A percentile compares a stretch with the other conserved stretches of the same genome.
Evolutionary conservation across 1,140 invertebrate genomes (phyloP).

Genomic region (Uloborus diversus): DNA sequence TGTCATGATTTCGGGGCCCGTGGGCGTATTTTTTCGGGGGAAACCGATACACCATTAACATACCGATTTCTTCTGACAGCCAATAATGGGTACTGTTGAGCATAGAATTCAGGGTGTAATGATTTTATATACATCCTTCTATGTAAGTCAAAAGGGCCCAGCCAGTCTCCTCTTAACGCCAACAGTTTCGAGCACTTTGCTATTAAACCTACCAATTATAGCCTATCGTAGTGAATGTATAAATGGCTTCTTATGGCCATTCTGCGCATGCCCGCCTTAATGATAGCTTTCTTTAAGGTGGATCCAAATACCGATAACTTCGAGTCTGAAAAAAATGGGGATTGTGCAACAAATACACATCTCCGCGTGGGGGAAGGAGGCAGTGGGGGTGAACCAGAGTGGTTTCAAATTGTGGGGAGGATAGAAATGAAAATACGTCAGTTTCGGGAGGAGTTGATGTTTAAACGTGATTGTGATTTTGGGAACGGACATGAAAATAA

Average conservation of each 20-base stretch:
- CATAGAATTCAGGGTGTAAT: slow-evolving; percentile 38
- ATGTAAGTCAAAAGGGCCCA: slow-evolving; percentile 4
- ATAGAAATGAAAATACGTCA: slow-evolving; percentile 24
- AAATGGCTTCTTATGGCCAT: slow-evolving; percentile 40
- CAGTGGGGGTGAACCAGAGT: not conserved
- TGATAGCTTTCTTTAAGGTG: slow-evolving; percentile 44
- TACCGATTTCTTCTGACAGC: slow-evolving; percentile 11
- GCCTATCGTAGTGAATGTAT: slow-evolving; percentile 49
- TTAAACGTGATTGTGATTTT: slow-evolving; percentile 53
- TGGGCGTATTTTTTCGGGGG: slow-evolving; percentile 9
- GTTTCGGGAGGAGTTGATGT: slow-evolving; percentile 47
- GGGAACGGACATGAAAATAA: slow-evolving; percentile 49
- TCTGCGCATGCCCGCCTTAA: slow-evolving; percentile 50
- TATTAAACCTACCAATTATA: slow-evolving; percentile 54
- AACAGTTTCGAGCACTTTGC: slow-evolving; percentile 29
- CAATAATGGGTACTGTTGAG: slow-evolving; percentile 11
- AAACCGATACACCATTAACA: slow-evolving; percentile 20
- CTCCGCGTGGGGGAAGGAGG: too few species aligned
- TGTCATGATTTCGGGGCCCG: too few species aligned
- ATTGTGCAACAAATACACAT: slow-evolving; percentile 38
- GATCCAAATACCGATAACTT: slow-evolving; percentile 44
- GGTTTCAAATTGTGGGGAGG: slow-evolving; percentile 17
- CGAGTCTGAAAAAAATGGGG: slow-evolving; percentile 10
- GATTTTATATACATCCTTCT: slow-evolving; percentile 45
- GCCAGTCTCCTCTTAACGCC: slow-evolving; percentile 16